Evolutionary conservation across 2,888 invertebrate genomes (phyloP).

Genomic region (Carpatolechia fugitivella): DNA sequence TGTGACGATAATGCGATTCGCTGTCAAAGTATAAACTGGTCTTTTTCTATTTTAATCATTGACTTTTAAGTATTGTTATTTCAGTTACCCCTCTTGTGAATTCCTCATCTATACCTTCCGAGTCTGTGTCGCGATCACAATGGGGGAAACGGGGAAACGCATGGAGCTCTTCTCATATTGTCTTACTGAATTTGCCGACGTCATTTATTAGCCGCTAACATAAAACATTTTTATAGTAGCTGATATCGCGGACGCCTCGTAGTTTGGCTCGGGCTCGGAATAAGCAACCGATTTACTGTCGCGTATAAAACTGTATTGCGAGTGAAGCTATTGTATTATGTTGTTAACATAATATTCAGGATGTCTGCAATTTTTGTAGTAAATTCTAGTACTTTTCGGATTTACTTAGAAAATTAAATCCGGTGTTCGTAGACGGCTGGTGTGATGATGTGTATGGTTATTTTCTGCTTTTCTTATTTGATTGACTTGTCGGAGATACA

Average conservation of each 20-base stretch:
- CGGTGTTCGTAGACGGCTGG: no score
- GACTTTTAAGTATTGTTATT: not conserved
- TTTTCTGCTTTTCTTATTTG: no score
- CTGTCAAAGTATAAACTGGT: no score
- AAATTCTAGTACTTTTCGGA: not conserved
- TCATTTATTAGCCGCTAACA: conserved; percentile 79
- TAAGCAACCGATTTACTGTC: conserved; percentile 67
- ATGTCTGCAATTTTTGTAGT: conserved; percentile 25
- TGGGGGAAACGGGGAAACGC: conserved; percentile 41
- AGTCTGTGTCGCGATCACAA: not conserved
- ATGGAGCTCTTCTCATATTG: conserved; percentile 70
- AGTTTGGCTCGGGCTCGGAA: conserved; percentile 57
- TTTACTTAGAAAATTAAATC: no score
- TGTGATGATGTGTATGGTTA: no score
- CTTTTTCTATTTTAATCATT: no score
- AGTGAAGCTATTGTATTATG: conserved; percentile 36
- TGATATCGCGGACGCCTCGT: conserved; percentile 64
- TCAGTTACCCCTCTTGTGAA: not conserved
- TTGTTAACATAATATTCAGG: conserved; percentile 31
- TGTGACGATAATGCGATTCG: no score
- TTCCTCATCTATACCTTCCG: not conserved
- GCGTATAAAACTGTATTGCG: conserved; percentile 68
- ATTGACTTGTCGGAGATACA: no score
- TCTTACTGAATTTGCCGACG: conserved; percentile 78
- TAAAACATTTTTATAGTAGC: conserved; percentile 77